These are phyloP conservation scores for Dasypogon diadema DNA, from an alignment of 2,888 invertebrate genomes.

Conservation along the genomic window DNA sequence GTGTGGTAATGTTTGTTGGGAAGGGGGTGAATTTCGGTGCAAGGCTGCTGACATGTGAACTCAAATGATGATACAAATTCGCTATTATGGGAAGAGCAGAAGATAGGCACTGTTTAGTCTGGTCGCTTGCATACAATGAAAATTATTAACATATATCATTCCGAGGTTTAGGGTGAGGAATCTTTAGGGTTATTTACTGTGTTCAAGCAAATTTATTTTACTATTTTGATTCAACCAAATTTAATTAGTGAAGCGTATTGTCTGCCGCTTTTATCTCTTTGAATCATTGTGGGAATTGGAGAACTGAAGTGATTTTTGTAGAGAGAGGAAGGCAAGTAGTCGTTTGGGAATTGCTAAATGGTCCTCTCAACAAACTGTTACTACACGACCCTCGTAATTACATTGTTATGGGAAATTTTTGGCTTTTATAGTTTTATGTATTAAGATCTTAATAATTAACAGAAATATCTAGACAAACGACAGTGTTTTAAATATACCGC, in stretches of 20 bases:
- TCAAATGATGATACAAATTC: conserved; percentile 12
- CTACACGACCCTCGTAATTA: not conserved
- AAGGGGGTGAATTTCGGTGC: not conserved
- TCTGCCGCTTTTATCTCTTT: not conserved
- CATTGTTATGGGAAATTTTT: not conserved
- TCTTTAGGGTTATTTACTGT: conserved; percentile 23
- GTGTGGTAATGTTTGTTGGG: conserved; percentile 34
- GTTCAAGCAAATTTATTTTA: conserved; percentile 13
- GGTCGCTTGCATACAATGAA: not conserved
- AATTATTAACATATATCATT: conserved; percentile 47
- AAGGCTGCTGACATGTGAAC: not conserved
- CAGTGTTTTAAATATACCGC: too few species aligned
- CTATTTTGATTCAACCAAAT: conserved; percentile 40
- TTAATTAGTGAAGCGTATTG: conserved; percentile 44
- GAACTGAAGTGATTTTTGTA: not conserved
- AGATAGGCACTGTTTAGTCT: not conserved
- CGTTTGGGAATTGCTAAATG: conserved; percentile 29
- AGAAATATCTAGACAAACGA: too few species aligned
- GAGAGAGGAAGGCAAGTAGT: not conserved
- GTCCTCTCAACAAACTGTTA: conserved; percentile 17
- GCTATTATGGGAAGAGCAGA: not conserved
- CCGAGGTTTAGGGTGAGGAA: not conserved
- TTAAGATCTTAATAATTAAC: too few species aligned
- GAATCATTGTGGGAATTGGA: conserved; percentile 2
- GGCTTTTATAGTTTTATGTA: too few species aligned